Percentiles rank a stretch among this genome's conserved stretches.
These are phyloP conservation scores for Bombus pascuorum DNA, from an alignment of 1,140 invertebrate species.

Conservation along the genomic window DNA sequence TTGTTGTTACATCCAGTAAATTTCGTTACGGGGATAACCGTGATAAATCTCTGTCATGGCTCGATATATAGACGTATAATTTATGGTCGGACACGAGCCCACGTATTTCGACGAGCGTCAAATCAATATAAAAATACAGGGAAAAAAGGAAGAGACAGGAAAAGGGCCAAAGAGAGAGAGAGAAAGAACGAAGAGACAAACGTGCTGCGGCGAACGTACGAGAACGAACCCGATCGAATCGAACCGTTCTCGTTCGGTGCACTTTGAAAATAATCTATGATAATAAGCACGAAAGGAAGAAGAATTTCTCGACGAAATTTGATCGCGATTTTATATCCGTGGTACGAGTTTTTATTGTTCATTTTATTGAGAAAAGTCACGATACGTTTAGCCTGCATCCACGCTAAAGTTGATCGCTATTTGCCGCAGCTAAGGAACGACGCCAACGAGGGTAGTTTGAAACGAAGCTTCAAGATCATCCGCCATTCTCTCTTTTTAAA, in stretches of 20 bases:
- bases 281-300: neutral
- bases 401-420: no score
- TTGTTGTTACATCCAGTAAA: slow-evolving; percentile 39
- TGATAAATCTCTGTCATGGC: slow-evolving; percentile 48
- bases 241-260: neutral
- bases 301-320: neutral
- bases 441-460: neutral
- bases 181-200: neutral
- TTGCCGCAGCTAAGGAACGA: no score
- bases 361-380: neutral
- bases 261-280: slow-evolving; percentile 11
- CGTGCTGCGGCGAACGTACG: neutral
- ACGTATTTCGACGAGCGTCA: slow-evolving; percentile 10
- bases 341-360: neutral
- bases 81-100: slow-evolving; percentile 17
- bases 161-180: neutral
- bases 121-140: slow-evolving; percentile 24
- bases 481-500: neutral
- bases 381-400: no score
- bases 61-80: slow-evolving; percentile 42
- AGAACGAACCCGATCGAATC: neutral
- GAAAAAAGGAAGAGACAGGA: neutral
- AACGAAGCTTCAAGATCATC: no score
- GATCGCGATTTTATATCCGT: neutral
- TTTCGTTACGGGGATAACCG: slow-evolving; percentile 30